These are phyloP conservation scores for Lycaon pictus DNA, from an alignment of 2,113 vertebrate genomes.

Conservation along the genomic window DNA sequence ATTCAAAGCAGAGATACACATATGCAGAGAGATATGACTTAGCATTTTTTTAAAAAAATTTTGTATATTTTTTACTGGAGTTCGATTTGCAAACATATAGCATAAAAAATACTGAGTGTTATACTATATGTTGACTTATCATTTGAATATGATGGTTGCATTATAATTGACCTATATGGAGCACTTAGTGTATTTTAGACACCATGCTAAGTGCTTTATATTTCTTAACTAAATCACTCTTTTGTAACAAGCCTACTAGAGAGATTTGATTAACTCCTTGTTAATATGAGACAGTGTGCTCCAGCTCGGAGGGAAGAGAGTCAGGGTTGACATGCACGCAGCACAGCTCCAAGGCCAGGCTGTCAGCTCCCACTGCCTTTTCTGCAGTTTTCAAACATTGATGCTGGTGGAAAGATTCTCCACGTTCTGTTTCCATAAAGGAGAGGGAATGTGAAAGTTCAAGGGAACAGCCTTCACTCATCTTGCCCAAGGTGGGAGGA, in stretches of 20 bases:
- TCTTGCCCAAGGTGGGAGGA: not conserved
- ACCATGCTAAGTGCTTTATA: not conserved
- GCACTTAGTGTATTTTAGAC: not conserved
- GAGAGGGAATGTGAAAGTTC: not conserved
- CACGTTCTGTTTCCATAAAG: not conserved
- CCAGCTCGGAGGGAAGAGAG: not conserved
- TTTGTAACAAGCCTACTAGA: not conserved
- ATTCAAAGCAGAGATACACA: not conserved
- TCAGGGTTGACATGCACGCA: not conserved
- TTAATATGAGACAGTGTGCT: not conserved
- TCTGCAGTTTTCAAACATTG: not conserved
- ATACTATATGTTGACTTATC: not conserved
- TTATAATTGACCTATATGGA: not conserved
- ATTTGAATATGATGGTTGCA: not conserved
- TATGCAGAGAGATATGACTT: not conserved
- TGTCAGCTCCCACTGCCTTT: not conserved
- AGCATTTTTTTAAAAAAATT: not conserved
- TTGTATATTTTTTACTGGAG: too few species aligned
- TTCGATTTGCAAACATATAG: too few species aligned
- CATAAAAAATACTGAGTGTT: too few species aligned
- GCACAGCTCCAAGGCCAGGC: not conserved
- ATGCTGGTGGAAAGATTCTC: not conserved
- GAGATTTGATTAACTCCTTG: not conserved
- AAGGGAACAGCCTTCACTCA: fast-evolving
- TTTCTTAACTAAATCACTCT: not conserved